These are phyloP conservation scores for Antennarius maculatus DNA, from an alignment of 2,797 vertebrate species.

Conservation along the genomic window DNA sequence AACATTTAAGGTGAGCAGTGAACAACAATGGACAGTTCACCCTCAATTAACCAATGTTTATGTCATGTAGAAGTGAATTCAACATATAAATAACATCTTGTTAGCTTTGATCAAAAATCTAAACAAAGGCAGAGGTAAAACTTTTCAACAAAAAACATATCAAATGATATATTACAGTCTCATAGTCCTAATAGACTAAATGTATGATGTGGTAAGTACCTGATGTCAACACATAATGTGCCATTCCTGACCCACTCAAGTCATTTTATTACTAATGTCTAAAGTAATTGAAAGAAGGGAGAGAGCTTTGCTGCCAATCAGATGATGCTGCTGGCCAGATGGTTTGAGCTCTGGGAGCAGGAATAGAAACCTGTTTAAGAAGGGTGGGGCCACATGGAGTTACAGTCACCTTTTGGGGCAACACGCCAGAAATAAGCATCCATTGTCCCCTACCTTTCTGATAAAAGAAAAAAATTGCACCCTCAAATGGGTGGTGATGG, in stretches of 20 bases:
- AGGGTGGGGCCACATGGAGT: slow-evolving; percentile 34
- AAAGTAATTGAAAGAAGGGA: slow-evolving; percentile 14
- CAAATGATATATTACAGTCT: slow-evolving; percentile 14
- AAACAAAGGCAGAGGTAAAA: slow-evolving; percentile 7
- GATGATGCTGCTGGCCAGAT: slow-evolving; percentile 16
- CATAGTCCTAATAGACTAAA: slow-evolving; percentile 6
- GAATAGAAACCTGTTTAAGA: slow-evolving; percentile 10
- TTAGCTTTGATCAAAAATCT: slow-evolving; percentile 23
- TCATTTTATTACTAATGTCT: slow-evolving; percentile 15
- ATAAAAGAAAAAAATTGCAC: slow-evolving; percentile 34
- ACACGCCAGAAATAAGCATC: slow-evolving; percentile 31
- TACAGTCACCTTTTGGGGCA: slow-evolving; percentile 2
- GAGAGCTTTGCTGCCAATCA: slow-evolving; percentile 8
- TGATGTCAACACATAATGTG: slow-evolving; percentile 14
- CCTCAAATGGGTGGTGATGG: slow-evolving; percentile 7
- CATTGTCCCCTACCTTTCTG: slow-evolving; percentile 24
- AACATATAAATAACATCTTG: slow-evolving; percentile 15
- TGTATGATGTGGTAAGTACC: slow-evolving; percentile 1
- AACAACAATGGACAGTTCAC: slow-evolving; percentile 23
- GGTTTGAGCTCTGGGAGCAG: slow-evolving; percentile 31
- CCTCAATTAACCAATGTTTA: slow-evolving; percentile 13
- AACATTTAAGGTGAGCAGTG: slow-evolving; percentile 15
- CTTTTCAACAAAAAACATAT: slow-evolving; percentile 27
- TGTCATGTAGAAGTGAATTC: slow-evolving; percentile 26
- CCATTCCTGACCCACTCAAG: slow-evolving; percentile 7